Percentiles rank a stretch among this genome's conserved stretches.
phyloP scores from a whole-genome alignment of 1,140 invertebrate species.

The Macrobrachium nipponense region DNA sequence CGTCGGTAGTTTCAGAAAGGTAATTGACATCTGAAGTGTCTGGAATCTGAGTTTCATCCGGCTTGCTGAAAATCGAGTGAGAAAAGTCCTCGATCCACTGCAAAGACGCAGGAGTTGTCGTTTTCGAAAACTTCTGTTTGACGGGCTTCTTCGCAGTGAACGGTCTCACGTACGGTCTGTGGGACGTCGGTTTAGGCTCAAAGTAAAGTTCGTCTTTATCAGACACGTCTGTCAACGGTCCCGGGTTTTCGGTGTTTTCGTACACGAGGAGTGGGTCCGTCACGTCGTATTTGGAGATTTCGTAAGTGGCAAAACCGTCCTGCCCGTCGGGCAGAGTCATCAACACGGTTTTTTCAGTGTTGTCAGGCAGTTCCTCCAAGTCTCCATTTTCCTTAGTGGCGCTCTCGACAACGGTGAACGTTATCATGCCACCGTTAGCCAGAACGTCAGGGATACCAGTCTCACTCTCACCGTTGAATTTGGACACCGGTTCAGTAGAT shows the following conservation, averaged over 20 bases:
- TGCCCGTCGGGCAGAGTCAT: constrained; percentile 43
- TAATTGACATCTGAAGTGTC: too few species aligned
- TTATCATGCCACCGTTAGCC: constrained; percentile 18
- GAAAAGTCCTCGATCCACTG: not conserved
- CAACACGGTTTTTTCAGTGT: constrained; percentile 8
- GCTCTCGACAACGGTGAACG: constrained; percentile 29
- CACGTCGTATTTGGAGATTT: constrained; percentile 12
- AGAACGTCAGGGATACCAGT: constrained; percentile 15
- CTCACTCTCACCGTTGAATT: not conserved
- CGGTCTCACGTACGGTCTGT: not conserved
- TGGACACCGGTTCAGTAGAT: not conserved
- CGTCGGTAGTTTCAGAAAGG: too few species aligned
- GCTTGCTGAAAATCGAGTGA: not conserved
- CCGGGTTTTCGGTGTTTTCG: not conserved
- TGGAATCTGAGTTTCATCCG: not conserved
- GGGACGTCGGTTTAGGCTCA: not conserved
- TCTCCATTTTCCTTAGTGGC: not conserved
- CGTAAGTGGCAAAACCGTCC: constrained; percentile 22
- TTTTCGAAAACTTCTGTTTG: too few species aligned
- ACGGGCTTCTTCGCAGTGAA: too few species aligned
- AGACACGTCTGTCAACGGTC: not conserved
- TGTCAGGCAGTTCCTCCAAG: not conserved
- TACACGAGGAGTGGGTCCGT: constrained; percentile 11
- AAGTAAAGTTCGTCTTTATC: not conserved
- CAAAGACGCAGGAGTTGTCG: not conserved